Conservation (phyloP, 2,797 vertebrate genomes). For the Coccyzus lansbergi region DNA sequence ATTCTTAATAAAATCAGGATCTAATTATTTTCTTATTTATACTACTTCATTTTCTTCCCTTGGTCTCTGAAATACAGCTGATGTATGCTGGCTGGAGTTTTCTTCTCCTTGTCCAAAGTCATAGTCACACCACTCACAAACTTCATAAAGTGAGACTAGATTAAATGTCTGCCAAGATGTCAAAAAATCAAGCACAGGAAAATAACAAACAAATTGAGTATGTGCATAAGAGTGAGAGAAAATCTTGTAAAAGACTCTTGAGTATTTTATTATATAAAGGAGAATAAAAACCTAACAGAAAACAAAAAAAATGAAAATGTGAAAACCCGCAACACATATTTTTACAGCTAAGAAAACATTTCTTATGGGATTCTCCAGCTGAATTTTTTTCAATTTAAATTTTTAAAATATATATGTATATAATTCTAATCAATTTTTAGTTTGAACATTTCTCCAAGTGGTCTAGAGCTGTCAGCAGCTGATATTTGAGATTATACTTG, state of each 20-base stretch:
- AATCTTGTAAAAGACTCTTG: not conserved
- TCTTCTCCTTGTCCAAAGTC: not conserved
- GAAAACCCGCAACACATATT: not conserved
- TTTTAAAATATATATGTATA: not conserved
- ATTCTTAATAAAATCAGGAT: not conserved
- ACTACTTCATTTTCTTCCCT: not conserved
- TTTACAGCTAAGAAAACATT: not conserved
- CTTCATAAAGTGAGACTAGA: not conserved
- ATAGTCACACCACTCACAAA: not conserved
- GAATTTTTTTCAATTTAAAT: not conserved
- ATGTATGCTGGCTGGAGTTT: not conserved
- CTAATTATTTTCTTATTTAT: not conserved
- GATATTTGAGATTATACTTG: not conserved
- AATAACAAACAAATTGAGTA: not conserved
- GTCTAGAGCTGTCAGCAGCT: not conserved
- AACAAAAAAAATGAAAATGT: not conserved
- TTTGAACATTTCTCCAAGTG: not conserved
- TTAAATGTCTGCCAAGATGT: not conserved
- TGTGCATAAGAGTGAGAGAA: not conserved
- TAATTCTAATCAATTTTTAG: not conserved
- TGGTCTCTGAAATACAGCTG: not conserved
- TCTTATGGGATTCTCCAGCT: not conserved
- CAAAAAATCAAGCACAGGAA: not conserved
- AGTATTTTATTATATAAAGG: not conserved
- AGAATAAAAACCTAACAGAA: not conserved